These are phyloP conservation scores for Lagenorhynchus albirostris DNA, from an alignment of 2,113 vertebrate genomes.

Conservation along the genomic window DNA sequence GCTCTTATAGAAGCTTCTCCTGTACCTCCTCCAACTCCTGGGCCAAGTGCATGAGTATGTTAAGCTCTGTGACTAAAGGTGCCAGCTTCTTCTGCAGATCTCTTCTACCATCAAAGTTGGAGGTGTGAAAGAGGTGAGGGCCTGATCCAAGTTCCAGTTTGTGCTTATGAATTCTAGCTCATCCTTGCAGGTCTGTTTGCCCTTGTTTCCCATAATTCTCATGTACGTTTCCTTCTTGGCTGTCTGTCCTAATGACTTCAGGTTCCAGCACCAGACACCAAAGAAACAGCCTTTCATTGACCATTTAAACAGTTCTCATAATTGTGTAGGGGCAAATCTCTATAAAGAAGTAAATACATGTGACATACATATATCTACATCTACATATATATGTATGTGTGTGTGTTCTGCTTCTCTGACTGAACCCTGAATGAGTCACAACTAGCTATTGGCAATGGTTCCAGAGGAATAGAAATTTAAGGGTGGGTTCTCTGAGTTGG, in stretches of 20 bases:
- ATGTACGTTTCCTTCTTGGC: neutral
- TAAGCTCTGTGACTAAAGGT: neutral
- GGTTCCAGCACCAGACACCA: neutral
- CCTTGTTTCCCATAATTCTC: neutral
- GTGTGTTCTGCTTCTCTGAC: neutral
- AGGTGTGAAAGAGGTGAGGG: neutral
- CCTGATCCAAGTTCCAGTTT: neutral
- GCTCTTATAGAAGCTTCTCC: neutral
- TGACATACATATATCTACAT: neutral
- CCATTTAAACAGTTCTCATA: neutral
- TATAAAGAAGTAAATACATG: neutral
- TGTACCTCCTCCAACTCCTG: neutral
- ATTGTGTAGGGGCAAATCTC: neutral
- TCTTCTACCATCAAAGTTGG: neutral
- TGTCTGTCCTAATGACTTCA: neutral
- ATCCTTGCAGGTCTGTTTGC: neutral
- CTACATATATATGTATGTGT: no score
- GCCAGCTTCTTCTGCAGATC: neutral
- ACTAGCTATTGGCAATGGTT: neutral
- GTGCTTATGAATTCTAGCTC: neutral
- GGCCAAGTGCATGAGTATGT: neutral
- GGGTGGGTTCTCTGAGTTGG: neutral
- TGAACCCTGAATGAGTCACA: neutral
- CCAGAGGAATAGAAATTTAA: neutral
- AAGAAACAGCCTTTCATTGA: neutral